These are phyloP conservation scores for Dasypolia templi DNA, from an alignment of 2,888 invertebrate genomes.

Conservation along the genomic window DNA sequence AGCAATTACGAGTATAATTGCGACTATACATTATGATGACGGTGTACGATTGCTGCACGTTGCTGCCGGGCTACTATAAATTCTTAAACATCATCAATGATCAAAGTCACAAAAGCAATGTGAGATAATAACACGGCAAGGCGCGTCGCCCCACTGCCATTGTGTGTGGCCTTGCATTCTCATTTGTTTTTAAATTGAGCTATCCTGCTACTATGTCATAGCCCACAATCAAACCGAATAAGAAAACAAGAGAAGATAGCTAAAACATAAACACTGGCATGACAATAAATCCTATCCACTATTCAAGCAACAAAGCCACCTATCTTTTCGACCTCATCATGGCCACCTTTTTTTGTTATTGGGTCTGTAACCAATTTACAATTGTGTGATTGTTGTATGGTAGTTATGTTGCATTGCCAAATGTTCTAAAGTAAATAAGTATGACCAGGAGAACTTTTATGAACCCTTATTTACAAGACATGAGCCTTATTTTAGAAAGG, in stretches of 20 bases:
- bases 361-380: neutral
- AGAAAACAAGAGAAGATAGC: neutral
- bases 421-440: conserved; percentile 37
- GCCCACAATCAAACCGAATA: neutral
- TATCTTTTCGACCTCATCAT: conserved; percentile 15
- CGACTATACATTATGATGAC: neutral
- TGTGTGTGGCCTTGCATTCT: neutral
- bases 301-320: conserved; percentile 28
- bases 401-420: conserved; percentile 47
- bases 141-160: neutral
- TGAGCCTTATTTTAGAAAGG: conserved; percentile 30
- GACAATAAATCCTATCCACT: conserved; percentile 4
- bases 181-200: conserved; percentile 14
- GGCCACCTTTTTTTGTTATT: conserved; percentile 7
- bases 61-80: neutral
- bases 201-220: neutral
- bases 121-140: neutral
- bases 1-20: too few species aligned
- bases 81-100: neutral
- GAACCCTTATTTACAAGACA: conserved; percentile 45
- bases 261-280: conserved; percentile 4
- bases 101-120: neutral
- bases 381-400: conserved; percentile 27
- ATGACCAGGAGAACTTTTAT: conserved; percentile 6
- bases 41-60: neutral